phyloP scores from a whole-genome alignment of 2,888 invertebrate species.

The Anagyrus pseudococci region DNA sequence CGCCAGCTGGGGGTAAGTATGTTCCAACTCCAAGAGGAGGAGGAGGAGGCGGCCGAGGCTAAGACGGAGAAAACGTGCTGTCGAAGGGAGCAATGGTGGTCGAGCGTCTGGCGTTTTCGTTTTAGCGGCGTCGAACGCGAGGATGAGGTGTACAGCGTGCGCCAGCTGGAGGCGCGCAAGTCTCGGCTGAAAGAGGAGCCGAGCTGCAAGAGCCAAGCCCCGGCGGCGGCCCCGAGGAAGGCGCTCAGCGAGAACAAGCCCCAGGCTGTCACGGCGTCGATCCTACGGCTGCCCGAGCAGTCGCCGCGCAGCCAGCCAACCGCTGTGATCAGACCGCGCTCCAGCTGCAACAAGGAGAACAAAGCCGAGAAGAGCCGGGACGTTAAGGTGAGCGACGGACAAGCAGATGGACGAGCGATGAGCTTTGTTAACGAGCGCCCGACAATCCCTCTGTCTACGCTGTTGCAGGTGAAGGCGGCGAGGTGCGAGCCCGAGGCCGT shows the following conservation, averaged over 20 bases:
- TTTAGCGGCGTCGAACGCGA: constrained; percentile 80
- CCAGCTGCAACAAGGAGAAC: constrained; percentile 13
- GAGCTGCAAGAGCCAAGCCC: constrained; percentile 43
- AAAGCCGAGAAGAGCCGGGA: constrained; percentile 15
- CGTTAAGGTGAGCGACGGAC: background rate
- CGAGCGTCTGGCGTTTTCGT: constrained; percentile 45
- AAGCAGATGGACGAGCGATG: background rate
- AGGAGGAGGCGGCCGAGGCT: too few relatives aligned
- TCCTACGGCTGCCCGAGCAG: background rate
- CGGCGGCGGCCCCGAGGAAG: constrained; percentile 15
- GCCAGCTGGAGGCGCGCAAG: constrained; percentile 63
- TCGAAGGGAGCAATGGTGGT: constrained; percentile 1
- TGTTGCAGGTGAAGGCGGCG: constrained; percentile 39
- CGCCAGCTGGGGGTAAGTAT: too few relatives aligned
- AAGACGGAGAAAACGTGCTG: too few relatives aligned
- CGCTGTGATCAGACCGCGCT: too few relatives aligned
- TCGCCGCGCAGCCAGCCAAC: too few relatives aligned
- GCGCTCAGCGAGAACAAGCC: constrained; percentile 13
- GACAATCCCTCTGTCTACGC: background rate
- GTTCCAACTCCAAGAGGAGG: too few relatives aligned
- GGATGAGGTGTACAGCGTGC: constrained; percentile 78
- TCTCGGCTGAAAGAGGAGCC: constrained; percentile 36
- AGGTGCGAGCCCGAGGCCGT: constrained; percentile 73
- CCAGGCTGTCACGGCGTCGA: background rate
- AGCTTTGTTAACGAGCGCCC: too few relatives aligned